Percentiles rank a stretch among this genome's conserved stretches.
phyloP scores from a whole-genome alignment of 2,113 vertebrate genomes.

The Serinus canaria region DNA sequence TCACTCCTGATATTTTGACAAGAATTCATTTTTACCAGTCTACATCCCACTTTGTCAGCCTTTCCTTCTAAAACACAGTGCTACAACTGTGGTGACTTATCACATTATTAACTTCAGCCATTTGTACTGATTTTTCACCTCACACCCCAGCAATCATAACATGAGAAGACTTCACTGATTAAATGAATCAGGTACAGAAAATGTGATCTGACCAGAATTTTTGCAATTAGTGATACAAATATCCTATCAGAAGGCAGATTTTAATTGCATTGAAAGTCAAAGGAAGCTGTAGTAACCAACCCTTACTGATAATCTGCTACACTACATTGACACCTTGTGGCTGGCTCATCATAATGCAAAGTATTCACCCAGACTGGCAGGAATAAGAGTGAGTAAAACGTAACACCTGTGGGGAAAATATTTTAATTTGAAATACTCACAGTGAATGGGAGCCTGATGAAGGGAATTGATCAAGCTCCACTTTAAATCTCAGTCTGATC shows the following conservation, averaged over 20 bases:
- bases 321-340: slow-evolving; percentile 58
- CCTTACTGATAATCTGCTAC: background rate
- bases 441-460: background rate
- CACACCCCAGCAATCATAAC: background rate
- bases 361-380: background rate
- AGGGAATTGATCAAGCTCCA: background rate
- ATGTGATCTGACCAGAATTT: background rate
- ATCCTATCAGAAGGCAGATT: background rate
- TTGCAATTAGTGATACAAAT: background rate
- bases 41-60: background rate
- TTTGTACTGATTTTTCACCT: background rate
- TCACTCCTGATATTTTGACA: background rate
- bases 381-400: background rate
- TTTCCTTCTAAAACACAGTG: background rate
- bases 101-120: background rate
- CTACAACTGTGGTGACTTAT: background rate
- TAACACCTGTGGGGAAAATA: background rate
- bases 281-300: background rate
- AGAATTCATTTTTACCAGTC: background rate
- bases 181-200: slow-evolving; percentile 19
- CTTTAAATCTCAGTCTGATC: background rate
- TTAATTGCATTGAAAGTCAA: background rate
- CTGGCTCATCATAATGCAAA: background rate
- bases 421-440: background rate
- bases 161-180: background rate